Conservation (phyloP, 2,113 vertebrate genomes). For the Pogonocichla stellata region DNA sequence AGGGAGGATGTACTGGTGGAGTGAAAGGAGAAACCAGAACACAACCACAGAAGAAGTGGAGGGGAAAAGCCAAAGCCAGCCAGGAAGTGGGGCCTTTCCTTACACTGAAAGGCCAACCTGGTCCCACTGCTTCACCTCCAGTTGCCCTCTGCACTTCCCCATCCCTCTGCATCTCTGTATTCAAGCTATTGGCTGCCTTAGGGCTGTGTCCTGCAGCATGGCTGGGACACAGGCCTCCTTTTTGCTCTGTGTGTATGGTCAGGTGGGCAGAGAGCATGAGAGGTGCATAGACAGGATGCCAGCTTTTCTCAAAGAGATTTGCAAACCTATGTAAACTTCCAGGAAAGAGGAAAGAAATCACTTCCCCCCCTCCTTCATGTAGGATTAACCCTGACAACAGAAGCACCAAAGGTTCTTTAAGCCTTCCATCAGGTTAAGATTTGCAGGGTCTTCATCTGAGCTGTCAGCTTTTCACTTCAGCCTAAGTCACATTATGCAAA, state of each 20-base stretch:
- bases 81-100: neutral
- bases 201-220: neutral
- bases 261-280: rapidly evolving
- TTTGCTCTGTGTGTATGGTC: neutral
- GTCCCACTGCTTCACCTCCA: neutral
- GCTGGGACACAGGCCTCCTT: neutral
- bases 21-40: neutral
- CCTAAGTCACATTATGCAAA: neutral
- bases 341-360: neutral
- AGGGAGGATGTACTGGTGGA: neutral
- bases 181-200: neutral
- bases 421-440: neutral
- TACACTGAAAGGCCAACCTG: neutral
- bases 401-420: neutral
- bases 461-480: conserved; percentile 9
- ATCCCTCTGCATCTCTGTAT: neutral
- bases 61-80: neutral
- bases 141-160: neutral
- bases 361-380: neutral
- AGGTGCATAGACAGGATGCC: neutral
- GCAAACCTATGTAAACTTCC: neutral
- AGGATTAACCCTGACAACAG: neutral
- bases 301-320: neutral
- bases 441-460: neutral
- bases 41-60: neutral